Evolutionary conservation across 2,797 vertebrate species (phyloP).

Genomic region (Periophthalmus magnuspinnatus): DNA sequence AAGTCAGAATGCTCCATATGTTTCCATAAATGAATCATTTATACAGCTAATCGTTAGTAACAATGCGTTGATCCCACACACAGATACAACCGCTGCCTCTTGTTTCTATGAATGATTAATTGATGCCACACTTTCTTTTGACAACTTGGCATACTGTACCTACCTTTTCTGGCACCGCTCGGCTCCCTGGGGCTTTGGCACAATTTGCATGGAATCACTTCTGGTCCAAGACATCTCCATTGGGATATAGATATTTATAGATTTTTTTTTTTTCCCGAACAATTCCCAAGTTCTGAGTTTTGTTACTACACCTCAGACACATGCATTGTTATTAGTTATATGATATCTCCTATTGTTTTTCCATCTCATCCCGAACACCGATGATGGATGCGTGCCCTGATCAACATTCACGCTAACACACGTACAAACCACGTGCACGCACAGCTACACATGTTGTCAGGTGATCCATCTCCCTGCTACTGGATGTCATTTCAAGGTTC

Average conservation of each 20-base stretch:
- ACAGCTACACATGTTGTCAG: conserved; percentile 25
- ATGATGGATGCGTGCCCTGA: conserved; percentile 33
- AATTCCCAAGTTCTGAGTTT: neutral
- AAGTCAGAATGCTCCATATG: neutral
- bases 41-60: too few relatives aligned
- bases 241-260: neutral
- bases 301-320: neutral
- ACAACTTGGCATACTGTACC: conserved; percentile 21
- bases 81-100: neutral
- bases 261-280: neutral
- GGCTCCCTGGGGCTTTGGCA: conserved; percentile 25
- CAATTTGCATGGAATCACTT: conserved; percentile 9
- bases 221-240: conserved; percentile 7
- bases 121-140: conserved; percentile 10
- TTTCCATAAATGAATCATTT: neutral
- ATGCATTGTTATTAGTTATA: neutral
- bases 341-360: neutral
- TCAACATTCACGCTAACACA: conserved; percentile 9
- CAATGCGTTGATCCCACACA: neutral
- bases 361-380: conserved; percentile 1
- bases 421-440: neutral
- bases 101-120: conserved; percentile 11
- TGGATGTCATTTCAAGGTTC: conserved; percentile 46
- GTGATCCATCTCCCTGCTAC: conserved; percentile 33
- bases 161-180: conserved; percentile 17